Conservation (phyloP, 2,888 invertebrate genomes). For the Laspeyria flexula region DNA sequence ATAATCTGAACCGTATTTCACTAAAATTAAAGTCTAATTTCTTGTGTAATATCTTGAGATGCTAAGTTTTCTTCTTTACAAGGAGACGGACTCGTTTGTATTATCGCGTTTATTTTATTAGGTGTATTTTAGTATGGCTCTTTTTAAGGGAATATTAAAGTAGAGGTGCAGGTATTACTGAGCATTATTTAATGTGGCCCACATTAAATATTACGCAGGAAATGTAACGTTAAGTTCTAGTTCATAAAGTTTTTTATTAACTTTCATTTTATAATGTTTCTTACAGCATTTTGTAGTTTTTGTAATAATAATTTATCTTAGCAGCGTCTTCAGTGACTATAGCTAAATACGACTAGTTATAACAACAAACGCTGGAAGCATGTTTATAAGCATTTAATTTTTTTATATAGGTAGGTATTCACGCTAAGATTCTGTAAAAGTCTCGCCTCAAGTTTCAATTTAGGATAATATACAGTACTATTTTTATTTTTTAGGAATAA, state of each 20-base stretch:
- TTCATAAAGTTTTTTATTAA: background rate
- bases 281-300: background rate
- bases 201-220: slow-evolving; percentile 4
- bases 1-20: slow-evolving; percentile 62
- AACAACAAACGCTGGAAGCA: no score
- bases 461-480: no score
- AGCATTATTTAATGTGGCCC: slow-evolving; percentile 17
- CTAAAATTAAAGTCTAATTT: slow-evolving; percentile 51
- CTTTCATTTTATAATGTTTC: background rate
- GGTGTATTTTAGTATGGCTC: slow-evolving; percentile 38
- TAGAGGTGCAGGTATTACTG: slow-evolving; percentile 27
- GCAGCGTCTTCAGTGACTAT: no score
- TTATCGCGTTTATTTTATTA: slow-evolving; percentile 61
- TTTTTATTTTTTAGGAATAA: no score
- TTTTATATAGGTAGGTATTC: no score
- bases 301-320: no score
- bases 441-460: no score
- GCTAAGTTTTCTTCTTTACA: slow-evolving; percentile 61
- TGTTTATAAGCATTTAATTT: no score
- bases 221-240: background rate
- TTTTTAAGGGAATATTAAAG: slow-evolving; percentile 35
- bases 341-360: no score
- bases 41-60: slow-evolving; percentile 29
- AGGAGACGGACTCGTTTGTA: slow-evolving; percentile 60
- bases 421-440: no score